phyloP scores from a whole-genome alignment of 2,113 vertebrate species.

The Syngnathus typhle region DNA sequence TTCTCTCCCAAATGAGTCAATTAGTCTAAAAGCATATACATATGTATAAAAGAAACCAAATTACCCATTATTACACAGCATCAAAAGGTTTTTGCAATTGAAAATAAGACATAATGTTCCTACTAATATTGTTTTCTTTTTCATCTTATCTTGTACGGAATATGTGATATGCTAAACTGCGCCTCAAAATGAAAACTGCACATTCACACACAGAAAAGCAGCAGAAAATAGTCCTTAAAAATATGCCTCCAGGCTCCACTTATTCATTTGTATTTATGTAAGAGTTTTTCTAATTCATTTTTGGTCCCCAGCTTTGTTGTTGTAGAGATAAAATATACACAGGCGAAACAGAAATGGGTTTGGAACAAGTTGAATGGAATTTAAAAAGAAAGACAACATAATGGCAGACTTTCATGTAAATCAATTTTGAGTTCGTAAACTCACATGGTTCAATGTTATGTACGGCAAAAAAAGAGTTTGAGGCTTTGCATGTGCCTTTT shows the following conservation, averaged over 20 bases:
- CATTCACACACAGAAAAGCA: conserved; percentile 1
- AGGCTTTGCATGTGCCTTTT: not conserved
- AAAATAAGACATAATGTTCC: not conserved
- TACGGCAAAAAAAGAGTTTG: not conserved
- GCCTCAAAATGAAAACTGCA: not conserved
- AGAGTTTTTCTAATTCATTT: not conserved
- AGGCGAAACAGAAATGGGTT: not conserved
- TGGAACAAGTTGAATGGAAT: not conserved
- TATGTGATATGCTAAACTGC: not conserved
- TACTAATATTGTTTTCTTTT: not conserved
- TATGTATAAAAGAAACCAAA: not conserved
- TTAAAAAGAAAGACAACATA: not conserved
- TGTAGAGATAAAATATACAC: not conserved
- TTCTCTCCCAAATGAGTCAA: not conserved
- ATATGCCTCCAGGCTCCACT: conserved; percentile 44
- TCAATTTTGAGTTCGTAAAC: not conserved
- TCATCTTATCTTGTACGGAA: not conserved
- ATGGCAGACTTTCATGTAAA: not conserved
- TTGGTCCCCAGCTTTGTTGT: not conserved
- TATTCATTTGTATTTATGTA: conserved; percentile 34
- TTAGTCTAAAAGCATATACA: not conserved
- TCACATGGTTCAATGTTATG: not conserved
- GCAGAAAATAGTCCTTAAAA: conserved; percentile 4
- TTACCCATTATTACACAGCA: not conserved
- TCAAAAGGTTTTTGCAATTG: not conserved